These are phyloP conservation scores for Ariopsis seemanni DNA, from an alignment of 2,113 vertebrate species.

Conservation along the genomic window DNA sequence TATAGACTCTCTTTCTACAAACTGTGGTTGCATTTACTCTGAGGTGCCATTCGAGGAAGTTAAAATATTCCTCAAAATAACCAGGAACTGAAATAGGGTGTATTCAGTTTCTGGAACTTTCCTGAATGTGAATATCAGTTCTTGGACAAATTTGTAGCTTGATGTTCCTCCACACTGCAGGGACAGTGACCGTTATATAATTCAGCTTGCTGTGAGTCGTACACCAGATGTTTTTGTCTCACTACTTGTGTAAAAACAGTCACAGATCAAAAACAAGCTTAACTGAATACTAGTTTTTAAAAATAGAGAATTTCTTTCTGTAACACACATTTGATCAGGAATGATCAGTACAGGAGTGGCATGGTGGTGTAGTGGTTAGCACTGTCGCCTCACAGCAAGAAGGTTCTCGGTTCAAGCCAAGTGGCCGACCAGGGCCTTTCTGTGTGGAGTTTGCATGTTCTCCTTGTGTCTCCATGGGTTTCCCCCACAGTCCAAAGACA, in stretches of 20 bases:
- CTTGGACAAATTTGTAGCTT: not conserved
- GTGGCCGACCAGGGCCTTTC: too few relatives aligned
- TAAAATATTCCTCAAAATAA: not conserved
- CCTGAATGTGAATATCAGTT: not conserved
- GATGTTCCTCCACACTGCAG: not conserved
- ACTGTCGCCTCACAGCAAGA: too few relatives aligned
- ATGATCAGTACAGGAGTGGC: too few relatives aligned
- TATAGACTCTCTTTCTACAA: not conserved
- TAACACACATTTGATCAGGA: not conserved
- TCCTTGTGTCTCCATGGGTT: too few relatives aligned
- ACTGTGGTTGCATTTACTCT: not conserved
- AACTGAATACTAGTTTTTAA: not conserved
- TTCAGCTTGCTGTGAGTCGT: not conserved
- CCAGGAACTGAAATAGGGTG: not conserved
- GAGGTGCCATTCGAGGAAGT: not conserved
- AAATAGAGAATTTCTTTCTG: not conserved
- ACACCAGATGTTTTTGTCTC: not conserved
- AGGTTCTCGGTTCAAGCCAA: too few relatives aligned
- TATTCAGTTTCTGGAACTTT: not conserved
- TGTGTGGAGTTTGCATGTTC: too few relatives aligned
- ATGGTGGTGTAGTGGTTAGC: too few relatives aligned
- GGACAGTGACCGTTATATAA: not conserved
- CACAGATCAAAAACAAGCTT: not conserved
- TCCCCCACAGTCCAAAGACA: too few relatives aligned
- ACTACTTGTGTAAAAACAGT: not conserved